phyloP scores from a whole-genome alignment of 2,797 vertebrate species.

The Petrocephalus schoutedeni region DNA sequence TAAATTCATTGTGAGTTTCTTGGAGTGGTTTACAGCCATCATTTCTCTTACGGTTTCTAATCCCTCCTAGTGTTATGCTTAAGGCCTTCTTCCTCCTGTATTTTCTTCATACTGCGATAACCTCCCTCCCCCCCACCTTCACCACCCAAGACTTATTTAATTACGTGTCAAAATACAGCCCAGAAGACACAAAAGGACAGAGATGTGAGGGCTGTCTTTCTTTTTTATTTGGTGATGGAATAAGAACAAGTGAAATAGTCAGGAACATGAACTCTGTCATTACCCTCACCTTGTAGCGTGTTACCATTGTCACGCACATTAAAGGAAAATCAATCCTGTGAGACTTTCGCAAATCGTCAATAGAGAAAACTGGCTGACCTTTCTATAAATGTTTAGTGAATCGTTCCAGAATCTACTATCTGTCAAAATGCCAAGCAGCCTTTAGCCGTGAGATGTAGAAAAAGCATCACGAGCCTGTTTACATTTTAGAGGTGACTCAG shows the following conservation, averaged over 20 bases:
- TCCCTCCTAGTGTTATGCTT: background rate
- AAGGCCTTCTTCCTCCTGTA: background rate
- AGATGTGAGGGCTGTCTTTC: constrained; percentile 24
- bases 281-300: constrained; percentile 34
- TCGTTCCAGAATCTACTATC: background rate
- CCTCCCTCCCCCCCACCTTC: background rate
- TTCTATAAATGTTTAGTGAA: constrained; percentile 22
- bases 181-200: constrained; percentile 35
- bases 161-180: constrained; percentile 39
- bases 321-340: constrained; percentile 45
- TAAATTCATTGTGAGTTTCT: background rate
- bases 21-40: background rate
- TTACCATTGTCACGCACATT: constrained; percentile 28
- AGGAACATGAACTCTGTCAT: constrained; percentile 55
- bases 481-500: background rate
- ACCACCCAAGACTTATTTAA: background rate
- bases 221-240: constrained; percentile 48
- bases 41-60: background rate
- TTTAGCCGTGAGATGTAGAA: background rate
- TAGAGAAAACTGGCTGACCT: constrained; percentile 42
- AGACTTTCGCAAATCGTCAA: constrained; percentile 36
- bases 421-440: constrained; percentile 8
- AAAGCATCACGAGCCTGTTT: background rate
- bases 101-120: background rate
- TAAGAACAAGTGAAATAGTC: constrained; percentile 54